A percentile compares a stretch with the other conserved stretches of the same genome.
Conservation (phyloP, 1,140 invertebrate species). For the Pentalonia nigronervosa region DNA sequence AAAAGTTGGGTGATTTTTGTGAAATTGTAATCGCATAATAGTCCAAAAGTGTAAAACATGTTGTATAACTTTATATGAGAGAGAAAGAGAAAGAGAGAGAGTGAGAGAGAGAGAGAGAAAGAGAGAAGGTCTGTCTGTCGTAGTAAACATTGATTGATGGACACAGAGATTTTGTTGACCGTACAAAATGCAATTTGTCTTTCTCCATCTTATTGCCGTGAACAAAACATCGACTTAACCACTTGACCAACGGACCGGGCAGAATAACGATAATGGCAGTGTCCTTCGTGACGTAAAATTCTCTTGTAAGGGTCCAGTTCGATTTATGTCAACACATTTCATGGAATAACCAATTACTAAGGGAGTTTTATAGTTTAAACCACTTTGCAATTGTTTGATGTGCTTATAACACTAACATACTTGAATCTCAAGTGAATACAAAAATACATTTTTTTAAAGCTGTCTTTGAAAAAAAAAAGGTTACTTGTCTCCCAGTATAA, state of each 20-base stretch:
- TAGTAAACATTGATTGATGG: constrained; percentile 53
- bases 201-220: constrained; percentile 42
- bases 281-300: not conserved
- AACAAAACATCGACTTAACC: constrained; percentile 38
- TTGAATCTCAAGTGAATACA: not conserved
- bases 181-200: constrained; percentile 53
- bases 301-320: constrained; percentile 1
- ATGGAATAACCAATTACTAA: constrained; percentile 36
- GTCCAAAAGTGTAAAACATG: not conserved
- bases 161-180: constrained; percentile 42
- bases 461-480: not conserved
- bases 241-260: constrained; percentile 28
- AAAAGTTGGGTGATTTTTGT: not conserved
- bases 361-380: not conserved
- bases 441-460: not conserved
- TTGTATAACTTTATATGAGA: not conserved
- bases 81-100: not conserved
- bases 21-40: not conserved
- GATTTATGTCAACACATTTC: constrained; percentile 34
- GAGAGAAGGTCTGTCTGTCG: not conserved
- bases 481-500: not conserved
- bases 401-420: not conserved
- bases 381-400: not conserved
- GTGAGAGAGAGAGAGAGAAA: not conserved
- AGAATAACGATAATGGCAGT: constrained; percentile 43